phyloP scores from a whole-genome alignment of 2,888 invertebrate species.

The Plagiodera versicolora region DNA sequence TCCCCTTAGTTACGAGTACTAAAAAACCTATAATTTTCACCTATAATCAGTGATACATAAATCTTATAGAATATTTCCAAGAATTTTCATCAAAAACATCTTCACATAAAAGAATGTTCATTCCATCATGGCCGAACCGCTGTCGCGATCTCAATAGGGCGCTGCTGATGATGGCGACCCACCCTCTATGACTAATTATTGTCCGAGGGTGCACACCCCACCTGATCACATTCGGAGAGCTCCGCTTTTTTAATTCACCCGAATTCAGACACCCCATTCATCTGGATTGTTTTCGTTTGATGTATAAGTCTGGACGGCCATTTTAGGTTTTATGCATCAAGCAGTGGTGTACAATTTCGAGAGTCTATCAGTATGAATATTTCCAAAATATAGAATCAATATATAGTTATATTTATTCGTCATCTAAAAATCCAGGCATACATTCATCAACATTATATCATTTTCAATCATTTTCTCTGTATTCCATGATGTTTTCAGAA shows the following conservation, averaged over 20 bases:
- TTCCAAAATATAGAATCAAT: too few relatives aligned
- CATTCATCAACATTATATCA: too few relatives aligned
- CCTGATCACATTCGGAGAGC: constrained; percentile 28
- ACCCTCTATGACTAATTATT: constrained; percentile 54
- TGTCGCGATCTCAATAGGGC: constrained; percentile 31
- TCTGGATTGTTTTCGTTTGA: constrained; percentile 27
- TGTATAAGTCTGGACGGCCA: constrained; percentile 25
- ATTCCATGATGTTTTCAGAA: too few relatives aligned
- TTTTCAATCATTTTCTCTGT: too few relatives aligned
- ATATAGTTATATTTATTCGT: too few relatives aligned
- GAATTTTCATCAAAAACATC: not conserved
- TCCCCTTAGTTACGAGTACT: too few relatives aligned
- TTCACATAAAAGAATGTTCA: not conserved
- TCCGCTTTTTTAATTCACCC: constrained; percentile 31
- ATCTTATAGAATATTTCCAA: not conserved
- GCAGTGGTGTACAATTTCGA: not conserved
- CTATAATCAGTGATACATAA: not conserved
- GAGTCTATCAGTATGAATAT: too few relatives aligned
- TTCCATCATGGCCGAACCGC: constrained; percentile 50
- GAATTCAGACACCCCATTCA: constrained; percentile 26
- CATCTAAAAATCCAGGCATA: too few relatives aligned
- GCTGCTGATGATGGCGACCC: constrained; percentile 35
- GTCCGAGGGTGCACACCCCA: constrained; percentile 48
- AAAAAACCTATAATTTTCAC: too few relatives aligned
- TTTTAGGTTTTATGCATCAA: constrained; percentile 26